Conservation (phyloP, 1,140 invertebrate species). For the Pseudomyrmex cubaensis region DNA sequence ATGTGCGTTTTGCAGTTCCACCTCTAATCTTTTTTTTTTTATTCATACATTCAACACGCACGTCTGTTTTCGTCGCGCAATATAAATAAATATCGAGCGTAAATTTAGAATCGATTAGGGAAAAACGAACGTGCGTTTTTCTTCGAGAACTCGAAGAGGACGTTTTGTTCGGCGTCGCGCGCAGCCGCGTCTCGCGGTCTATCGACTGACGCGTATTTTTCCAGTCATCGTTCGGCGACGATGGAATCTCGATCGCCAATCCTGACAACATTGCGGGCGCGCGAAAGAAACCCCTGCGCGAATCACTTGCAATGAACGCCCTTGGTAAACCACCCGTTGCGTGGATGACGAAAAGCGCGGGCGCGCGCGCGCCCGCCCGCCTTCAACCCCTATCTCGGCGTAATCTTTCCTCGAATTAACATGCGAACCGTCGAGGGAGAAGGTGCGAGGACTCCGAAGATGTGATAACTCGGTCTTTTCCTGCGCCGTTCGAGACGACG, state of each 20-base stretch:
- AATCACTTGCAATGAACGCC: constrained; percentile 8
- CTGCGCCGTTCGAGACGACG: not conserved
- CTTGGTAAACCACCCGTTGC: constrained; percentile 37
- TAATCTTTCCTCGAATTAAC: constrained; percentile 20
- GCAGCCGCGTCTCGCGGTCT: constrained; percentile 40
- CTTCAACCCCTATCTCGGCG: constrained; percentile 21
- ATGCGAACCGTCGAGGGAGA: not conserved
- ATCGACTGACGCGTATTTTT: constrained; percentile 38
- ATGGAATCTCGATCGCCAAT: constrained; percentile 42
- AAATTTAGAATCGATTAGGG: not conserved
- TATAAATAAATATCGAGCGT: too few species aligned
- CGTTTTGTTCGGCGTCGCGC: constrained; percentile 7
- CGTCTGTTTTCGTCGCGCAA: too few species aligned
- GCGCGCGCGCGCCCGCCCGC: constrained; percentile 12
- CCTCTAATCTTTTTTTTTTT: too few species aligned
- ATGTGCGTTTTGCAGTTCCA: too few species aligned
- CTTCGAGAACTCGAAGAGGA: not conserved
- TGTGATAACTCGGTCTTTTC: not conserved
- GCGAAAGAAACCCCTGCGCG: constrained; percentile 26
- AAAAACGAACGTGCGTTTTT: not conserved
- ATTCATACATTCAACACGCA: too few species aligned
- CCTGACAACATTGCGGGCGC: constrained; percentile 25
- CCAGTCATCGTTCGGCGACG: not conserved
- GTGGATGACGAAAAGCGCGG: constrained; percentile 37
- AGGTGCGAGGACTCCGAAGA: constrained; percentile 7